These are phyloP conservation scores for Metopolophium dirhodum DNA, from an alignment of 1,140 invertebrate species.

Conservation along the genomic window DNA sequence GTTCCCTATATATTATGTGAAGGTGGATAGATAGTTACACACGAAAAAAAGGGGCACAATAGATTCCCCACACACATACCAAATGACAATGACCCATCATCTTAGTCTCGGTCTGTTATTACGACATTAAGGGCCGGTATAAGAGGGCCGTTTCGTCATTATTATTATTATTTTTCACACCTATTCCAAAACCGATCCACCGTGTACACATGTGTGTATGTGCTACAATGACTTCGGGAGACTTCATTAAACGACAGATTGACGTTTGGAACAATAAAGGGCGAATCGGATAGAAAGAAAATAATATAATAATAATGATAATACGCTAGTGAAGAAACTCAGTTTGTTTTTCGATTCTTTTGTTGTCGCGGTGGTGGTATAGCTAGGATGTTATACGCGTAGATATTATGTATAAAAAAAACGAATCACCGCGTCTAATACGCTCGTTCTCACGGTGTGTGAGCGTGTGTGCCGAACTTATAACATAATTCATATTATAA, in stretches of 20 bases:
- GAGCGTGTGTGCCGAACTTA: background rate
- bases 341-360: constrained; percentile 55
- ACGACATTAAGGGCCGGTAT: constrained; percentile 56
- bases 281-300: constrained; percentile 42
- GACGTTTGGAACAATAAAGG: constrained; percentile 55
- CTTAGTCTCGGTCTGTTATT: constrained; percentile 53
- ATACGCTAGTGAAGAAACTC: background rate
- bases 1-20: background rate
- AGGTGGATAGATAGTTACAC: background rate
- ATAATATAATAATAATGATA: constrained; percentile 29
- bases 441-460: constrained; percentile 37
- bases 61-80: constrained; percentile 28
- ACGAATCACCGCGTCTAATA: background rate
- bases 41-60: constrained; percentile 47
- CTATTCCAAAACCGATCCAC: constrained; percentile 55
- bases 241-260: constrained; percentile 58
- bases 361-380: constrained; percentile 14
- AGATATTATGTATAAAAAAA: constrained; percentile 14
- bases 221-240: constrained; percentile 54
- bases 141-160: constrained; percentile 53
- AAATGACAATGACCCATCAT: constrained; percentile 56
- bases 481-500: background rate
- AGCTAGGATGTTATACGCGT: background rate
- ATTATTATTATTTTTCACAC: constrained; percentile 55
- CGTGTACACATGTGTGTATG: background rate